Evolutionary conservation across 2,113 vertebrate species (phyloP).

Genomic region (Plotosus lineatus): DNA sequence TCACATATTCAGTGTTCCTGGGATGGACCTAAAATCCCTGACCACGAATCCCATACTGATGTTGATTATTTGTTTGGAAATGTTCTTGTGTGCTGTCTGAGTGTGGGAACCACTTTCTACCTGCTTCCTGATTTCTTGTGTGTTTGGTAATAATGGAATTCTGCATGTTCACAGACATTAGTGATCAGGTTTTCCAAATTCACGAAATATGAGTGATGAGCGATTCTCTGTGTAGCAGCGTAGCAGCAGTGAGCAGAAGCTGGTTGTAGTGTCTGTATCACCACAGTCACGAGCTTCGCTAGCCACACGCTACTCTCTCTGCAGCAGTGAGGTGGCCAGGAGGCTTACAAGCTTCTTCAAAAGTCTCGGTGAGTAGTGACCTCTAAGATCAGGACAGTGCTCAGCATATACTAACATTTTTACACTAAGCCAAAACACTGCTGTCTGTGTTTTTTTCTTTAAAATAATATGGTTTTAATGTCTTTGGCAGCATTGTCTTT

Average conservation of each 20-base stretch:
- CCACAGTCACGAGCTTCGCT: conserved; percentile 92
- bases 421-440: neutral
- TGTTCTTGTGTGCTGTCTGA: neutral
- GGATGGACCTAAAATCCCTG: neutral
- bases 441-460: neutral
- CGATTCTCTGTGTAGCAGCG: conserved; percentile 46
- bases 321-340: conserved; percentile 76
- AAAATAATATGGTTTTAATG: neutral
- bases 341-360: conserved; percentile 87
- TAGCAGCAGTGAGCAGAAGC: conserved; percentile 65
- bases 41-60: neutral
- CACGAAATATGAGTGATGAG: neutral
- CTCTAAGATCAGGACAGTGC: neutral
- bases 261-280: conserved; percentile 88
- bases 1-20: neutral
- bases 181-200: neutral
- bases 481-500: neutral
- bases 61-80: neutral
- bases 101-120: neutral
- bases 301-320: conserved; percentile 79
- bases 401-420: neutral
- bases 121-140: neutral
- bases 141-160: neutral
- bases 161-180: neutral
- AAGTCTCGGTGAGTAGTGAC: conserved; percentile 75